A percentile compares a stretch with the other conserved stretches of the same genome.
These are phyloP conservation scores for Acanthopleura granulata DNA, from an alignment of 2,888 invertebrate species.

Conservation along the genomic window DNA sequence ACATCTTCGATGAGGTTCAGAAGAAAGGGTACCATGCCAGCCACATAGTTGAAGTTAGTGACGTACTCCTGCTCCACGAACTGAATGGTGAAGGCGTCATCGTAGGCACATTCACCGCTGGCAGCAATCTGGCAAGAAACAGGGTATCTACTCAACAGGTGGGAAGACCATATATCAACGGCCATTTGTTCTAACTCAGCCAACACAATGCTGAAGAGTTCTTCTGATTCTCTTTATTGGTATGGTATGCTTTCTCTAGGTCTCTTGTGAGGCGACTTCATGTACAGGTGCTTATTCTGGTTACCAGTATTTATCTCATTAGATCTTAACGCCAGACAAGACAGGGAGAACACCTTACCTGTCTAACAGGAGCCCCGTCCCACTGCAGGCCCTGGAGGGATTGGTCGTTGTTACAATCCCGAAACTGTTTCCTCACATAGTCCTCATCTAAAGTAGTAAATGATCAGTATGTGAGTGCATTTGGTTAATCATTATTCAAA, in stretches of 20 bases:
- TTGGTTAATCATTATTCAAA: too few species aligned
- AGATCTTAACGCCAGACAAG: too few species aligned
- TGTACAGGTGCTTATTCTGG: too few species aligned
- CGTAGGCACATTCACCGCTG: conserved; percentile 62
- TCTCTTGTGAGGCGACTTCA: not conserved
- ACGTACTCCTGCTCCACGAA: conserved; percentile 61
- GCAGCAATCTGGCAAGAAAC: conserved; percentile 48
- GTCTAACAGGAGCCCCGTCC: conserved; percentile 68
- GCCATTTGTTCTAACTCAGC: too few species aligned
- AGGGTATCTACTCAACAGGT: too few species aligned
- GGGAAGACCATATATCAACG: too few species aligned
- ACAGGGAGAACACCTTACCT: conserved; percentile 40
- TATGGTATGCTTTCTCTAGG: not conserved
- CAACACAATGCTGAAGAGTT: too few species aligned
- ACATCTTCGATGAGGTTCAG: conserved; percentile 67
- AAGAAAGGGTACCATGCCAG: conserved; percentile 68
- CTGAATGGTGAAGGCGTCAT: conserved; percentile 69
- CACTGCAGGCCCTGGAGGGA: conserved; percentile 61
- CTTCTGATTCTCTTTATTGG: too few species aligned
- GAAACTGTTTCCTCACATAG: conserved; percentile 66
- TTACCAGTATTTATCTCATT: too few species aligned
- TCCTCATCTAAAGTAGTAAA: conserved; percentile 59
- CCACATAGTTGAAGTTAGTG: conserved; percentile 65
- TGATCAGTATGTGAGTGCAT: too few species aligned
- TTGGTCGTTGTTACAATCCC: conserved; percentile 59